These are phyloP conservation scores for Ataeniobius toweri DNA, from an alignment of 2,797 vertebrate species.

Conservation along the genomic window DNA sequence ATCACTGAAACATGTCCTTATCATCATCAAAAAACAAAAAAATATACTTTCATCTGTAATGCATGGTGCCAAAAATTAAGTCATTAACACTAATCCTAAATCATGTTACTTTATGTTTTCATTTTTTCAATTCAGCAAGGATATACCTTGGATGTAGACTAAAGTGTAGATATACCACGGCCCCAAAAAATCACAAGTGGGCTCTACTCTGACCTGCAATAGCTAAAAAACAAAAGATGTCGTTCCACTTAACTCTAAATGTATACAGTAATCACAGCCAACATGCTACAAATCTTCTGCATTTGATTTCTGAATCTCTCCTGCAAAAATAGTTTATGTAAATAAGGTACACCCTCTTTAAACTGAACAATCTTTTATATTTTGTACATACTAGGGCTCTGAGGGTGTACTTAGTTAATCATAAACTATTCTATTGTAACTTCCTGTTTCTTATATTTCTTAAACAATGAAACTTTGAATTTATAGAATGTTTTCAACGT, in stretches of 20 bases:
- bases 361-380: neutral
- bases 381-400: neutral
- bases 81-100: neutral
- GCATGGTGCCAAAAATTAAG: neutral
- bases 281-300: neutral
- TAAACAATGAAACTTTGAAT: neutral
- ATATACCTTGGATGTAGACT: neutral
- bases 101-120: neutral
- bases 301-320: neutral
- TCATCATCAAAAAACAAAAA: neutral
- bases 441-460: neutral
- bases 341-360: neutral
- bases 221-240: too few relatives aligned
- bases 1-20: neutral
- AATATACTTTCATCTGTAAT: neutral
- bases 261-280: neutral
- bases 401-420: neutral
- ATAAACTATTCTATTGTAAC: neutral
- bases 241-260: neutral
- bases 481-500: neutral
- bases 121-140: neutral
- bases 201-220: neutral
- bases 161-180: neutral
- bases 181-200: neutral
- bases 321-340: neutral